These are phyloP conservation scores for Buceros bicornis DNA, from an alignment of 2,797 vertebrate genomes.

Conservation along the genomic window DNA sequence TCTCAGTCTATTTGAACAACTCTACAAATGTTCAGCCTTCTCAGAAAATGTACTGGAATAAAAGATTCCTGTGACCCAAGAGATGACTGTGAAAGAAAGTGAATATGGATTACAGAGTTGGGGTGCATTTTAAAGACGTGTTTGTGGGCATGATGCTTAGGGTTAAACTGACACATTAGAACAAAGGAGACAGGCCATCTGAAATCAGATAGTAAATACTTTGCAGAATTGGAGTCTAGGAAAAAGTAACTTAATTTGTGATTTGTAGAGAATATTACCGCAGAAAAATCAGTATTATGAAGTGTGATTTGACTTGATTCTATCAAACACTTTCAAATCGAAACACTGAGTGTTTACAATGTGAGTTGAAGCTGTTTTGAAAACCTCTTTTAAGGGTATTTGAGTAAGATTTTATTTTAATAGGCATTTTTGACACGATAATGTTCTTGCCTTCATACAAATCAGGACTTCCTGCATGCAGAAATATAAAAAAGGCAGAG, in stretches of 20 bases:
- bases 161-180: neutral
- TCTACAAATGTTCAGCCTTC: neutral
- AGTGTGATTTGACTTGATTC: neutral
- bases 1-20: neutral
- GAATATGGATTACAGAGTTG: neutral
- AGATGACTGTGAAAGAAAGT: neutral
- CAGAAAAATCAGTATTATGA: neutral
- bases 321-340: neutral
- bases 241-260: neutral
- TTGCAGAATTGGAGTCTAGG: neutral
- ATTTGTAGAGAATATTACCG: neutral
- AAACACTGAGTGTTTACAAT: neutral
- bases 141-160: neutral
- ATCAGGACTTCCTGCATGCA: neutral
- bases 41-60: neutral
- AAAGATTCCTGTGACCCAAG: neutral
- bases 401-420: neutral
- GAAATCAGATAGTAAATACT: neutral
- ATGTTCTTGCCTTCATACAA: neutral
- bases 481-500: neutral
- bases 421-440: neutral
- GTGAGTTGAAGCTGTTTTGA: neutral
- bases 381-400: neutral
- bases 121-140: neutral
- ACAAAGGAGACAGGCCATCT: neutral